These are phyloP conservation scores for Malacoraja senta DNA, from an alignment of 2,797 vertebrate species.

Conservation along the genomic window DNA sequence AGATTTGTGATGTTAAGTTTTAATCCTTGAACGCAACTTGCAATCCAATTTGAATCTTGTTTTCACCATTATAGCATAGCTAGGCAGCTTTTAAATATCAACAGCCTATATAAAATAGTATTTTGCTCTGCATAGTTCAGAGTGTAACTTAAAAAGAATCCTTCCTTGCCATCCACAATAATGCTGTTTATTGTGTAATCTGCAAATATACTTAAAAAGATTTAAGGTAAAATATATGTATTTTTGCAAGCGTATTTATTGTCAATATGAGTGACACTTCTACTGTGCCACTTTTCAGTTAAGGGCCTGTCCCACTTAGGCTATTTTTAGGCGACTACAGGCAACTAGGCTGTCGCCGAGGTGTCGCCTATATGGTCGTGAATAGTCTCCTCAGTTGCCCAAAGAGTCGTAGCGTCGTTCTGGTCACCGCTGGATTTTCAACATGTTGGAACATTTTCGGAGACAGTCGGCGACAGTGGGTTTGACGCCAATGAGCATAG, in stretches of 20 bases:
- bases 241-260: background rate
- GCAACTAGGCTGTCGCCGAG: too few relatives aligned
- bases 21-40: background rate
- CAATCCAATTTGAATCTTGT: background rate
- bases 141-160: background rate
- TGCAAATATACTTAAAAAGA: background rate
- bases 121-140: background rate
- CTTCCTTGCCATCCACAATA: too few relatives aligned
- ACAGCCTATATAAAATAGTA: background rate
- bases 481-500: too few relatives aligned
- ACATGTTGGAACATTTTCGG: too few relatives aligned
- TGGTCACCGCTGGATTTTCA: too few relatives aligned
- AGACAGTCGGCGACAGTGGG: too few relatives aligned
- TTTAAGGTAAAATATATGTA: background rate
- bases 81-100: background rate
- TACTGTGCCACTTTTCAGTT: background rate
- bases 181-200: too few relatives aligned
- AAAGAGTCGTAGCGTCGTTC: too few relatives aligned
- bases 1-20: background rate
- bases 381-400: too few relatives aligned
- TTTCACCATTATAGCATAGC: background rate
- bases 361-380: too few relatives aligned
- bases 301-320: background rate
- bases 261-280: background rate
- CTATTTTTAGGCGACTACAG: too few relatives aligned